Evolutionary conservation across 2,888 invertebrate species (phyloP), one percentile per base, ranked within the genome.

Genomic region (Scrobipalpa atriplicella): DNA sequence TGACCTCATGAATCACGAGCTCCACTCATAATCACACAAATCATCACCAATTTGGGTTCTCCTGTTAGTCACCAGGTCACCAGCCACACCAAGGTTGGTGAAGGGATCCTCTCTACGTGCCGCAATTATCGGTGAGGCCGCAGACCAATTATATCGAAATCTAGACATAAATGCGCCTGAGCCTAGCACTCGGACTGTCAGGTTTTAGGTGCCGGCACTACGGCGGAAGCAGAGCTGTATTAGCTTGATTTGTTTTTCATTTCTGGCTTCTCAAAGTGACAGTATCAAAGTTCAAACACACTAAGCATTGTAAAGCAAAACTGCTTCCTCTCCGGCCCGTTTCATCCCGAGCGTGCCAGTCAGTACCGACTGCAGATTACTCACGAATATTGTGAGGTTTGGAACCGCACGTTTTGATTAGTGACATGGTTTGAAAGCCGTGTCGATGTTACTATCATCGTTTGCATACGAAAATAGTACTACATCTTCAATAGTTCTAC

Each of bases 81-180:
- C 67, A 67, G 66, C 61, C 13, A 3, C 41, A 5, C 76, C 81
- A 83, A 85, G 87, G 83, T 75, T 77, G 75, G 88, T 83, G 87
- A 88, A 87, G 88, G 87, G 87, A 82, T 72, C 73, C 67, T 68
- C 65, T 66, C 77, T 81, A 85, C 86, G 88, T 88, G 87, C 78
- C 67, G 73, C 76, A 81, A 86, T 87, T 85, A 86, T 72, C 19
- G 68, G 18, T 64, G 62, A 65, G 58, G 58, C 62, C 62, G 47
- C 43, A 16, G 58, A 29, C 47, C 66, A 54, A 64, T 64, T 52
- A 52, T 63, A 62, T 47, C 47, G n/a, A 67, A 61, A 47, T 62
- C 62, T 62, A 62, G 62, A 51, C 62, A 62, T 43, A 43, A 47
- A 21, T 21, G 62, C 36, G 38, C 29, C 47, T 62, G 62, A 18